Percentiles rank a stretch among this genome's conserved stretches.
phyloP scores from a whole-genome alignment of 2,113 vertebrate species.

The Pelvicachromis taeniatus region DNA sequence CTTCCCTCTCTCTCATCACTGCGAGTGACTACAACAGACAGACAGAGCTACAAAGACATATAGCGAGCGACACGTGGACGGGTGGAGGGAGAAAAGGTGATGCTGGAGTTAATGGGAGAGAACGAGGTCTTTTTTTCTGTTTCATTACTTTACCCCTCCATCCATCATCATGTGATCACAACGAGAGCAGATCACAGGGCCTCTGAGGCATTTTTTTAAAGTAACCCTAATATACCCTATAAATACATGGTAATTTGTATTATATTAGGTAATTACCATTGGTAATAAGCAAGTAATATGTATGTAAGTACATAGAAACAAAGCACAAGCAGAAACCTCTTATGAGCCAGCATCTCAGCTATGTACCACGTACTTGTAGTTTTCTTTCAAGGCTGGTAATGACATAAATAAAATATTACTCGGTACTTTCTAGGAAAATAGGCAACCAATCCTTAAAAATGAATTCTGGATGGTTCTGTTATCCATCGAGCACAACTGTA shows the following conservation, averaged over 20 bases:
- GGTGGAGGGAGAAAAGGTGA: slow-evolving; percentile 2
- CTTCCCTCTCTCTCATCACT: slow-evolving; percentile 6
- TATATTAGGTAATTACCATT: neutral
- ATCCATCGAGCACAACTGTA: neutral
- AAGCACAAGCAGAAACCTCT: neutral
- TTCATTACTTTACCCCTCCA: slow-evolving; percentile 39
- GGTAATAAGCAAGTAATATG: neutral
- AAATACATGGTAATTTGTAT: neutral
- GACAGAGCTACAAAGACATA: slow-evolving; percentile 15
- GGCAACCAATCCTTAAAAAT: neutral
- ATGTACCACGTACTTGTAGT: neutral
- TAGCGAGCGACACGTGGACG: neutral
- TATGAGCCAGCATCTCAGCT: neutral
- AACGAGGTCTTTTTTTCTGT: slow-evolving; percentile 34
- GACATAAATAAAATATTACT: neutral
- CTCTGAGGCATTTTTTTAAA: slow-evolving; percentile 3
- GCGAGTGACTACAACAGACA: slow-evolving; percentile 10
- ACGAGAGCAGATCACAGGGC: slow-evolving; percentile 28
- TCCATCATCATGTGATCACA: slow-evolving; percentile 65
- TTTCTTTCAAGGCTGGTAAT: neutral
- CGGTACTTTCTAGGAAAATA: neutral
- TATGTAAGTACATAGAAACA: neutral
- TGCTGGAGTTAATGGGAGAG: slow-evolving; percentile 51
- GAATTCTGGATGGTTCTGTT: neutral
- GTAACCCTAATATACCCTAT: neutral